Conservation (phyloP, 2,797 vertebrate species). For the Phoeniculus purpureus region DNA sequence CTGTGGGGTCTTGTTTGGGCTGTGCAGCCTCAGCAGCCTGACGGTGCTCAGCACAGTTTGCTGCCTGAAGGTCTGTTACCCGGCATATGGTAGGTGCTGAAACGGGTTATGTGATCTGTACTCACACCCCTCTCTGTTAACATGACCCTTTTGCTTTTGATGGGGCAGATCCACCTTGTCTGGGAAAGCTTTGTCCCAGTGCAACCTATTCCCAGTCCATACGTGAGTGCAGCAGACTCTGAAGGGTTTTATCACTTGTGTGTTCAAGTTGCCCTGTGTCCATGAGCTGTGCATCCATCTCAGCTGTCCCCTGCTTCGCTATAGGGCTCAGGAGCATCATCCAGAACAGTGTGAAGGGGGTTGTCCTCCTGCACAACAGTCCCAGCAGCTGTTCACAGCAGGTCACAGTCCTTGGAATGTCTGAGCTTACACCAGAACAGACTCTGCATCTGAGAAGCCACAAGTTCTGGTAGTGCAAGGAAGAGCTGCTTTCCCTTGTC, state of each 20-base stretch:
- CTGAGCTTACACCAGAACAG: not conserved
- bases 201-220: not conserved
- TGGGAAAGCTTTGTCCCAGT: not conserved
- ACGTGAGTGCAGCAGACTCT: not conserved
- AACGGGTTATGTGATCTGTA: not conserved
- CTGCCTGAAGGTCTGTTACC: conserved; percentile 90
- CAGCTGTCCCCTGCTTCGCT: not conserved
- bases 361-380: not conserved
- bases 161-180: not conserved
- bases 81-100: conserved; percentile 80
- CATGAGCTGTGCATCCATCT: not conserved
- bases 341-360: no score
- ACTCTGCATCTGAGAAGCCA: not conserved
- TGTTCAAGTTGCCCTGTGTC: not conserved
- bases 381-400: not conserved
- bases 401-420: rapidly evolving
- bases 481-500: not conserved
- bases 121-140: not conserved
- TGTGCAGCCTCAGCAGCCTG: conserved; percentile 70
- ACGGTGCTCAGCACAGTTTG: conserved; percentile 78
- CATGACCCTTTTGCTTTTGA: not conserved
- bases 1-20: conserved; percentile 78
- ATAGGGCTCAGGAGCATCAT: not conserved
- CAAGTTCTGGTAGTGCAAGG: not conserved
- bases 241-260: not conserved